Conservation (phyloP, 2,797 vertebrate species). For the Menidia menidia region DNA sequence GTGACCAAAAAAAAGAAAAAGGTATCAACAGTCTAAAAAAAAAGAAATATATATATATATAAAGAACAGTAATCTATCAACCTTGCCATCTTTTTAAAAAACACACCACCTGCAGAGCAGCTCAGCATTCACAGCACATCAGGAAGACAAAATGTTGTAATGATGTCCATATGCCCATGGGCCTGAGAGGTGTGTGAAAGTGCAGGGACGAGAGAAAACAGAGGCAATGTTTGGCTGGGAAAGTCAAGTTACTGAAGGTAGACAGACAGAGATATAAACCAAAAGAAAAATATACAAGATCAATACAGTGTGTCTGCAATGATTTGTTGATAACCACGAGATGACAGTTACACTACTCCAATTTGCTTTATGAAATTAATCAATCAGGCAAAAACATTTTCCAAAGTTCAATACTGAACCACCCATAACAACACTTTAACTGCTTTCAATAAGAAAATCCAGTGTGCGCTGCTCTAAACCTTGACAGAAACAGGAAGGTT, state of each 20-base stretch:
- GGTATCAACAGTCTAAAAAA: slow-evolving; percentile 16
- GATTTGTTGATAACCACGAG: slow-evolving; percentile 13
- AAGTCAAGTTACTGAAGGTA: slow-evolving; percentile 61
- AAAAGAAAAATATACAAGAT: slow-evolving; percentile 25
- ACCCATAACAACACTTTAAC: not conserved
- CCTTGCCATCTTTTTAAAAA: slow-evolving; percentile 41
- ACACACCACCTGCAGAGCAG: slow-evolving; percentile 55
- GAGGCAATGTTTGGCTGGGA: slow-evolving; percentile 44
- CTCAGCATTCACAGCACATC: slow-evolving; percentile 59
- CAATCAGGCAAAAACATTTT: not conserved
- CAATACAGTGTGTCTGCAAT: slow-evolving; percentile 17
- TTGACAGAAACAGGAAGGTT: too few relatives aligned
- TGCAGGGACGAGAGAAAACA: slow-evolving; percentile 28
- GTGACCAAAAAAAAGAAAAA: slow-evolving; percentile 25
- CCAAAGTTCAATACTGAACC: too few relatives aligned
- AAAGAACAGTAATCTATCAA: slow-evolving; percentile 37
- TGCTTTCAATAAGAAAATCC: too few relatives aligned
- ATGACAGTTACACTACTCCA: not conserved
- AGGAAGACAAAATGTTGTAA: slow-evolving; percentile 67
- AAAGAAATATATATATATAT: not conserved
- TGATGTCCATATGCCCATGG: slow-evolving; percentile 59
- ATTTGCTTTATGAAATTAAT: slow-evolving; percentile 6
- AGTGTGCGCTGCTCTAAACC: too few relatives aligned
- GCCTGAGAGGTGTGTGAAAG: slow-evolving; percentile 51
- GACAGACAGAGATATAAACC: slow-evolving; percentile 47